Base-by-base conservation (phyloP, 2,888 invertebrate genomes). In the Apomyelois bistriatella region DNA sequence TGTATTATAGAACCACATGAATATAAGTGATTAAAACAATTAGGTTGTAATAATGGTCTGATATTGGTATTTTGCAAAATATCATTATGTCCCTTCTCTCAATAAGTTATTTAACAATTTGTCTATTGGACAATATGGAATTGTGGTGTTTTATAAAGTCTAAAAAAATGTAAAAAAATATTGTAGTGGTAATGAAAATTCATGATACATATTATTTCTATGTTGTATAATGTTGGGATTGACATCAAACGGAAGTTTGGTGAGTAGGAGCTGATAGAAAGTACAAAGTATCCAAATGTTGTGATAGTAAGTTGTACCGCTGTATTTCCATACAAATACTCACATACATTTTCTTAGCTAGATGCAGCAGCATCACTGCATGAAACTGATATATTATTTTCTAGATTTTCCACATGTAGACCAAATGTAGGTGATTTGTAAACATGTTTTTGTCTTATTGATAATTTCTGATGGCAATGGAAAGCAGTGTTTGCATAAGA, bases 111-210 rank as follows among this genome's bases (percentile, higher is more conserved):
- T 62, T 70, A 67, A 63, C 68, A 72, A 68, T 64, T 67, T 65
- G 59, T 72, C 58, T 70, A 66, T 58, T 77, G 66, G 79, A 85
- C 79, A 79, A 79, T 84, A 83, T 78, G 82, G 79, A 83, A 83
- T 84, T 85, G 79, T 76, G 79, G 74, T 76, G 65, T 72, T 76
- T 68, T 72, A 79, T 78, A 84, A 79, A 76, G 72, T 61, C 68
- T 70, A 59, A 65, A 69, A 83, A 80, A 79, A 70, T 69, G 66
- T 71, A 77, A 83, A 84, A 83, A 82, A 79, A 72, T 60, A 66
- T 59, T 60, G 62, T 61, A 59, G 60, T 63, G 63, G 64, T 58
- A 53, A 61, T 62, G 56, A 40, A 46, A 66, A 68, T 76, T 74
- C 74, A 67, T 55, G 65, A 66, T 73, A 71, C 70, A 71, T 72